Evolutionary conservation across 2,113 vertebrate species (phyloP).

Genomic region (Donacobius atricapilla): DNA sequence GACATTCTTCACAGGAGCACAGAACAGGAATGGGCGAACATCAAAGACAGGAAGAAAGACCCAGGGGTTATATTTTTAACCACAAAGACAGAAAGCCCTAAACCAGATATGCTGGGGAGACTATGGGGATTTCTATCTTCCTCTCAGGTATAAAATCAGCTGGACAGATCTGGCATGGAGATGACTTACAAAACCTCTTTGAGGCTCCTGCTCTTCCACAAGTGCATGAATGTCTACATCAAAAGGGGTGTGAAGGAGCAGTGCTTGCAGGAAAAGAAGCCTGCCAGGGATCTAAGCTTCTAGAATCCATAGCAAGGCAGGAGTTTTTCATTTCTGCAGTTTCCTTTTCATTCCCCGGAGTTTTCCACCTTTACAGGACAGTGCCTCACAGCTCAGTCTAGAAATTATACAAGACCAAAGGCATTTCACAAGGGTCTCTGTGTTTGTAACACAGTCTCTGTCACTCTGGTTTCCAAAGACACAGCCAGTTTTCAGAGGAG

Average conservation of each 20-base stretch:
- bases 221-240: background rate
- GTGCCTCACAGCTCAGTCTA: background rate
- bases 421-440: background rate
- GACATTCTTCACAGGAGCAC: background rate
- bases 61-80: background rate
- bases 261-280: background rate
- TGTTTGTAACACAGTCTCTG: background rate
- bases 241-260: background rate
- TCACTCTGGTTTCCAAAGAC: background rate
- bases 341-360: background rate
- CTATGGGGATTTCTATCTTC: background rate
- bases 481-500: background rate
- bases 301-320: background rate
- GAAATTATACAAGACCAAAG: background rate
- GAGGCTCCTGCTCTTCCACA: background rate
- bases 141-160: background rate
- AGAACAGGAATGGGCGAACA: background rate
- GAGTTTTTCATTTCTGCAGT: accelerated
- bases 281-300: background rate
- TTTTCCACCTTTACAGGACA: background rate
- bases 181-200: background rate
- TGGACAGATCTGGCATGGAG: background rate
- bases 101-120: background rate
- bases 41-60: background rate
- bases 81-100: background rate